phyloP scores from a whole-genome alignment of 2,797 vertebrate species.

The Halcyon leucocephala region DNA sequence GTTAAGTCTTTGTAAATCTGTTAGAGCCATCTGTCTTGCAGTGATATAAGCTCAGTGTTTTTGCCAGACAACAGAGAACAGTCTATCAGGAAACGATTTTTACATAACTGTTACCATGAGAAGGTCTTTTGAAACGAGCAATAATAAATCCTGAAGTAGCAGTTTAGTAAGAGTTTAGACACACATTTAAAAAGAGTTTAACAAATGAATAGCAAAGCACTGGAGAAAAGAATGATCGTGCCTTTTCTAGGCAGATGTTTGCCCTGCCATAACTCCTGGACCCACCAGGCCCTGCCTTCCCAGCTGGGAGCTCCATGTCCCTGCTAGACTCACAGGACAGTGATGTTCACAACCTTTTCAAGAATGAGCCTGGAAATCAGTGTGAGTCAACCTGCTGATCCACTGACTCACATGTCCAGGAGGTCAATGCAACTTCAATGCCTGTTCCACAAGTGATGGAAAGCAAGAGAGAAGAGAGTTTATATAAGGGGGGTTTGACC shows the following conservation, averaged over 20 bases:
- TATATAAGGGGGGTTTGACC: background rate
- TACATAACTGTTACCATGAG: constrained; percentile 65
- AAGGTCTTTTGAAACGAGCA: constrained; percentile 51
- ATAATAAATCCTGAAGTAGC: constrained; percentile 66
- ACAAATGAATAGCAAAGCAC: constrained; percentile 12
- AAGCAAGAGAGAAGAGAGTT: background rate
- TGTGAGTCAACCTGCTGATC: background rate
- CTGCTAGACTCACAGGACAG: fast-evolving
- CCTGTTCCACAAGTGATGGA: background rate
- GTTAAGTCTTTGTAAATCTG: constrained; percentile 63
- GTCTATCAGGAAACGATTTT: constrained; percentile 69
- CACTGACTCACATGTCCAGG: background rate
- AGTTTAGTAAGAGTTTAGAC: constrained; percentile 42
- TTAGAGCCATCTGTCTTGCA: constrained; percentile 68
- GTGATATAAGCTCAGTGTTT: constrained; percentile 57
- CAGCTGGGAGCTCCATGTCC: background rate
- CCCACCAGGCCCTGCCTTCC: background rate
- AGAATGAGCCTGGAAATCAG: background rate
- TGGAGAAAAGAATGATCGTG: background rate
- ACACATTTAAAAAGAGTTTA: constrained; percentile 42
- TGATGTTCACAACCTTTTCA: background rate
- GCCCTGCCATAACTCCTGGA: background rate
- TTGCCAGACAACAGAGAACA: constrained; percentile 67
- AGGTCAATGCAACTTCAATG: fast-evolving
- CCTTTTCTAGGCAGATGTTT: background rate